Percentiles rank a stretch among this genome's conserved stretches.
phyloP scores from a whole-genome alignment of 2,113 vertebrate species.

The Axis porcinus region DNA sequence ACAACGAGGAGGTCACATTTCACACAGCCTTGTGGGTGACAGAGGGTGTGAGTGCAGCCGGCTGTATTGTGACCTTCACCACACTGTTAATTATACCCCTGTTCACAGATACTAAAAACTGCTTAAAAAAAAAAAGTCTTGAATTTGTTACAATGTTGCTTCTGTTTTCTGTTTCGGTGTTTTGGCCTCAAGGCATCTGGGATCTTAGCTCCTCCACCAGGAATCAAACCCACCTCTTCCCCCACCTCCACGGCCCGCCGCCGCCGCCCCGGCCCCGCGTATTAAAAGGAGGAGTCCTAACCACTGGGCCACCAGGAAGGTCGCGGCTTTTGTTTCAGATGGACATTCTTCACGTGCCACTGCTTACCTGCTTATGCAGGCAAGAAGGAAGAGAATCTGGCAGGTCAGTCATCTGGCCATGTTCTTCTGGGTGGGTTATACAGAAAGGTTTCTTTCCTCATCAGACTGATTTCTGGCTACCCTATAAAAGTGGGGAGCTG shows the following conservation, averaged over 20 bases:
- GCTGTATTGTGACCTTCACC: background rate
- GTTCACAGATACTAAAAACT: background rate
- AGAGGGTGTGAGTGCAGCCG: background rate
- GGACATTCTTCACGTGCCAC: background rate
- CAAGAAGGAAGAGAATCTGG: background rate
- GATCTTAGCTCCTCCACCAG: background rate
- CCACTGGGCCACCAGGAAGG: background rate
- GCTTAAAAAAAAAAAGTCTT: background rate
- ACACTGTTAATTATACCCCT: background rate
- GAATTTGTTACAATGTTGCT: background rate
- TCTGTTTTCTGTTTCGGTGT: background rate
- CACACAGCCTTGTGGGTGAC: background rate
- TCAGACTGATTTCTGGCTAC: background rate
- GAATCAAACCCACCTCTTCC: background rate
- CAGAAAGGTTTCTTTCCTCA: background rate
- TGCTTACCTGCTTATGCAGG: background rate
- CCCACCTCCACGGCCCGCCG: background rate
- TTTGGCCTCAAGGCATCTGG: background rate
- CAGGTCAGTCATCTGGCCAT: background rate
- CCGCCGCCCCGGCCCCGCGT: accelerated
- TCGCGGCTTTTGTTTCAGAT: background rate
- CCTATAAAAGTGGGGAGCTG: background rate
- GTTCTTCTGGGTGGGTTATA: background rate
- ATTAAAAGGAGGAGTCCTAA: background rate
- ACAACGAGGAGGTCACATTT: background rate